Evolutionary conservation across 2,888 invertebrate genomes (phyloP), one percentile per base, ranked within the genome.

Genomic region (Heliconius cydno): DNA sequence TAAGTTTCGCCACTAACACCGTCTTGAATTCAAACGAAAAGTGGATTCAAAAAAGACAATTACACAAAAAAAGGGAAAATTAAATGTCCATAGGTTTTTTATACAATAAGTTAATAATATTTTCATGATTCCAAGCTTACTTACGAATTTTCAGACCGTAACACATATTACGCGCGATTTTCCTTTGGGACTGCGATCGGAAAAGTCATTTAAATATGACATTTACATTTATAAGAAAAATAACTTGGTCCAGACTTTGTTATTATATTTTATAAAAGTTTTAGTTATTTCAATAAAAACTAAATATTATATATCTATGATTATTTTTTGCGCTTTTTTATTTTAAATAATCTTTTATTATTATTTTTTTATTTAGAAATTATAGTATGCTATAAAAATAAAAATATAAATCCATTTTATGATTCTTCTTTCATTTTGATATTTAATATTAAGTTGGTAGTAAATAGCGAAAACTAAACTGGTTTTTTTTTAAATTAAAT

Each of bases 171-270:
- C 73, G 75, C 41, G 75, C 65, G 41, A 22, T 75, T 65, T 75
- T 65, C 75, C 75, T 65, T 12, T 46, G 75, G 75, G 75, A 65
- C 25, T 19, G 25, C 75, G 12, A 15, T 12, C 75, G 41, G 25
- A 38, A 65, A 75, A 75, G 41, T 65, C 19, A 75, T 75, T 63
- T 74, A 10, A 65, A 75, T 75, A 65, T 75, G 75, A 75, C 65
- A 65, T 75, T 75, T 65, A 75, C 65, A 75, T 75, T 63, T 75
- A 75, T 75, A 65, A 75, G 41, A 75, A 19, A 19, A 10, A 34
- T 25, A 10, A 60, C 2, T 41, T 65, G 28, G 60, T 73, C 4
- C n/a, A 12, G 3, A 75, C 19, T 15, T 19, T 15, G 2, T 25
- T 41, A 41, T 52, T 10, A 0, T 60, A 3, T n/a, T 57, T 60